Evolutionary conservation across 2,797 vertebrate genomes (phyloP), one percentile per base, ranked within the genome.

Genomic region (Micropoecilia bifurca): DNA sequence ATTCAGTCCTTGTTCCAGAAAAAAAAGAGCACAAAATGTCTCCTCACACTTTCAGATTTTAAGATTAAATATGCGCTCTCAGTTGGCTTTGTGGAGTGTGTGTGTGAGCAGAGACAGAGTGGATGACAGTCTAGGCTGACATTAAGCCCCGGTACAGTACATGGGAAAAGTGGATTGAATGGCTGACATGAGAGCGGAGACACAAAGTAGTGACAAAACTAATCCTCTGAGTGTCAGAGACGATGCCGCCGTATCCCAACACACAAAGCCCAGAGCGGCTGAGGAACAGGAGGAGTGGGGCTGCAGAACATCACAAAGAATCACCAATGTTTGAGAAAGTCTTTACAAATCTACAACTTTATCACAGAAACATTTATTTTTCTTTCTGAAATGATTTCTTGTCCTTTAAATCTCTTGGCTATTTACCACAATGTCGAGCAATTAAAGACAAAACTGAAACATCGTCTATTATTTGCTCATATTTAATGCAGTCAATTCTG

Each of bases 171-270:
- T 94, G 92, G 88, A 92, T 91, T 93, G 92, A 93, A 89, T 82
- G 85, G 89, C 84, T 91, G 91, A 93, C 92, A 92, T 80, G 73
- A 75, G 84, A 86, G 90, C 90, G 81, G 84, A 91, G 91, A 90
- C 91, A 90, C 91, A 93, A 94, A 94, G 91, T 93, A 90, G 90
- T 77, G 87, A 93, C 93, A 91, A 90, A 91, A 91, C 91, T 93
- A 94, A 94, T 94, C 93, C 92, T 91, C 63, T n/a, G 83, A 87
- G 88, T 89, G 89, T 91, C 92, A 86, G 79, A 83, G 82, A 90
- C 84, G 90, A 90, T 90, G 83, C 81, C 30, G 88, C 71, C 79
- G 80, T 66, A 85, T 87, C 76, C 13, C 73, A 82, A 53, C 22
- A 41, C 66, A 84, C 87, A 86, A 83, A 90, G 85, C 83, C 81